These are phyloP conservation scores for Uria lomvia DNA, from an alignment of 2,113 vertebrate species.

Conservation along the genomic window DNA sequence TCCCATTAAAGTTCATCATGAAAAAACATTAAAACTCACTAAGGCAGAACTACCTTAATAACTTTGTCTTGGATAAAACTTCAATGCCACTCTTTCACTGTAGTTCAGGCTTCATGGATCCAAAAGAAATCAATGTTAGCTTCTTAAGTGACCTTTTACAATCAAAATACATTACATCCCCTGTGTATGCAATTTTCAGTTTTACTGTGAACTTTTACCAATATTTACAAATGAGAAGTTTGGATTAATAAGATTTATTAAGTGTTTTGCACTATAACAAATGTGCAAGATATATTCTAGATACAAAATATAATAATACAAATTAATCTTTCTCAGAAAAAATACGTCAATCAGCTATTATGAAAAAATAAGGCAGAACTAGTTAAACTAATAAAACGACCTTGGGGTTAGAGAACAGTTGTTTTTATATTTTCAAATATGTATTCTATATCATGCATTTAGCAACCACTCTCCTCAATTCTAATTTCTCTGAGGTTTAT, in stretches of 20 bases:
- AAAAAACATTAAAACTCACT: background rate
- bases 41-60: background rate
- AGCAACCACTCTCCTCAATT: background rate
- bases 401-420: background rate
- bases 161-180: background rate
- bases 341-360: background rate
- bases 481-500: background rate
- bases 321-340: background rate
- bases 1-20: background rate
- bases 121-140: background rate
- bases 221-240: background rate
- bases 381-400: background rate
- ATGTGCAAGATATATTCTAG: background rate
- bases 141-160: background rate
- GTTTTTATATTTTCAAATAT: background rate
- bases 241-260: background rate
- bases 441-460: background rate
- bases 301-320: background rate
- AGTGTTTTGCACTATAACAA: background rate
- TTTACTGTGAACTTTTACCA: background rate
- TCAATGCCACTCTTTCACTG: fast-evolving
- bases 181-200: background rate
- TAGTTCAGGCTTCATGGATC: background rate
- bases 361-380: background rate
- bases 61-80: background rate